Conservation (phyloP, 2,797 vertebrate species). For the Myripristis jacobus region DNA sequence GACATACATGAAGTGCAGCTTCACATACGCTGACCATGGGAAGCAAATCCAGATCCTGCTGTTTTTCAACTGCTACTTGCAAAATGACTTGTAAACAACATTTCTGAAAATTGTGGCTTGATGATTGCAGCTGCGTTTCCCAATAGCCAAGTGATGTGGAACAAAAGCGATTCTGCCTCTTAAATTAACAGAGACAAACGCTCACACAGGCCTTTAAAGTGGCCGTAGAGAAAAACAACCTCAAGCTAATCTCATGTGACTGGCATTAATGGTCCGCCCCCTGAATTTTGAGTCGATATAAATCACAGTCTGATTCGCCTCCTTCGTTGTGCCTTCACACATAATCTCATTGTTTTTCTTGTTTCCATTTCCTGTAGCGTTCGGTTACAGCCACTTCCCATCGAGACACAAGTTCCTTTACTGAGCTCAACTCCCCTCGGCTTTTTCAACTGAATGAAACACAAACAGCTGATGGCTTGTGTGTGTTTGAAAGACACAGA, state of each 20-base stretch:
- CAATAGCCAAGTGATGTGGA: background rate
- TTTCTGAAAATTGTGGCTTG: background rate
- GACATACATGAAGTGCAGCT: conserved; percentile 36
- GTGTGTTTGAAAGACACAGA: conserved; percentile 52
- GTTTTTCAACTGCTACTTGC: conserved; percentile 39
- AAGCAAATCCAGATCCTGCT: conserved; percentile 52
- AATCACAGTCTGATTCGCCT: conserved; percentile 45
- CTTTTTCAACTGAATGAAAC: conserved; percentile 72
- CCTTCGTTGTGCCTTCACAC: conserved; percentile 58
- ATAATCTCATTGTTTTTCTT: conserved; percentile 62
- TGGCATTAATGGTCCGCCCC: background rate
- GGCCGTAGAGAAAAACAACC: background rate
- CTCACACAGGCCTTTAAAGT: background rate
- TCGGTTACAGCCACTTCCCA: conserved; percentile 64
- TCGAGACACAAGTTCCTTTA: conserved; percentile 44
- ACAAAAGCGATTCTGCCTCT: conserved; percentile 5
- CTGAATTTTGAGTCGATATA: conserved; percentile 36
- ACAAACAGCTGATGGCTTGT: conserved; percentile 67
- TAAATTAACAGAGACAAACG: conserved; percentile 13
- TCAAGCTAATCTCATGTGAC: background rate
- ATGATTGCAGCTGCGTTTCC: background rate
- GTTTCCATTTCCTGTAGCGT: conserved; percentile 64
- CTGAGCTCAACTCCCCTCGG: conserved; percentile 39
- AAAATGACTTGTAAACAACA: background rate
- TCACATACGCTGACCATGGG: conserved; percentile 18